Evolutionary conservation across 53 echinoderm and acorn worm genomes (phyloP).

Genomic region (Echinometra lucunter): DNA sequence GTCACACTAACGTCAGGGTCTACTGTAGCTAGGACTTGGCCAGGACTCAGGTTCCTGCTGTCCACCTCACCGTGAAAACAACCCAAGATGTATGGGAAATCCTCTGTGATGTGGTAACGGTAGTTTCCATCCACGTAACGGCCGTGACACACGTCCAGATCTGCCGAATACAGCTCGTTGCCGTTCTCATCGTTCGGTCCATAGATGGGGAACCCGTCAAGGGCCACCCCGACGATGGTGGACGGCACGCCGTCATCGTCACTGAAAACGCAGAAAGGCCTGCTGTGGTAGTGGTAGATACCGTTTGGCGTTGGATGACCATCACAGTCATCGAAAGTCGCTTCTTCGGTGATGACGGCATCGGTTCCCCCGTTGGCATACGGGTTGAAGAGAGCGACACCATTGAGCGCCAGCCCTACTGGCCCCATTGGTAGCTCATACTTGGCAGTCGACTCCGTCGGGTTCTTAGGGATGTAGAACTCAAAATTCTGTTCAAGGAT

Average conservation of each 20-base stretch:
- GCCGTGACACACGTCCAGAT: constrained; percentile 72
- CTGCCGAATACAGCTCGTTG: constrained; percentile 44
- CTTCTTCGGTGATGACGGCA: constrained; percentile 72
- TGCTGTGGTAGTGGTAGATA: constrained; percentile 87
- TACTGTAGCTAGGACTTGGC: neutral
- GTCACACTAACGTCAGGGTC: neutral
- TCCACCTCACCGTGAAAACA: constrained; percentile 67
- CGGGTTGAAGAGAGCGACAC: constrained; percentile 86
- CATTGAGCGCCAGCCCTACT: constrained; percentile 79
- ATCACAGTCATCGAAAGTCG: constrained; percentile 84
- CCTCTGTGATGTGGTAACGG: constrained; percentile 72
- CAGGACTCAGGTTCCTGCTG: constrained; percentile 48
- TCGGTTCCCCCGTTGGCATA: constrained; percentile 73
- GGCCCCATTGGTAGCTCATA: constrained; percentile 73
- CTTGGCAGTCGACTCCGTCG: constrained; percentile 63
- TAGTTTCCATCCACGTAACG: constrained; percentile 62
- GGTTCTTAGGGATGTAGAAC: constrained; percentile 70
- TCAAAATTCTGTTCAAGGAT: constrained; percentile 62
- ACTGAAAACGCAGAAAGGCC: constrained; percentile 67
- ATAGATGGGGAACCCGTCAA: constrained; percentile 75
- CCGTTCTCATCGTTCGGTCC: constrained; percentile 76
- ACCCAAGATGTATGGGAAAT: constrained; percentile 75
- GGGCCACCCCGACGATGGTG: constrained; percentile 68
- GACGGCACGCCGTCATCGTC: constrained; percentile 19
- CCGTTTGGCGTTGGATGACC: constrained; percentile 81